These are phyloP conservation scores for Chanos chanos DNA, from an alignment of 2,797 vertebrate genomes.

Conservation along the genomic window DNA sequence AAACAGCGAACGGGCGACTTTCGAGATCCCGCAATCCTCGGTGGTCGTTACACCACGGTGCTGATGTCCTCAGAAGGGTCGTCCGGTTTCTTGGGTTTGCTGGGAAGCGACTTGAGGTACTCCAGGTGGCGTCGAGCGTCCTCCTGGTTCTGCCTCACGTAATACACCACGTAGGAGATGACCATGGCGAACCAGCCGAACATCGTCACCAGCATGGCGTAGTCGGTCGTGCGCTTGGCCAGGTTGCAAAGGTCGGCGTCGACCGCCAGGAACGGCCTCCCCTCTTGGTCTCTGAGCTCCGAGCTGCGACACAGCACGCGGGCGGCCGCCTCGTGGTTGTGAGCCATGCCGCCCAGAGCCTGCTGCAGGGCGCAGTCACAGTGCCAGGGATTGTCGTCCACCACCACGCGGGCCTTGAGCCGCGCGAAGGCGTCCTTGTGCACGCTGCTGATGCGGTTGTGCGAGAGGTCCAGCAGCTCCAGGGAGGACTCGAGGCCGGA, in stretches of 20 bases:
- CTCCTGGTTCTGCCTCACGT: slow-evolving; percentile 97
- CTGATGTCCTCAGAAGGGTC: slow-evolving; percentile 95
- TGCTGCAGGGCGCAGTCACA: slow-evolving; percentile 97
- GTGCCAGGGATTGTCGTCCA: slow-evolving; percentile 98
- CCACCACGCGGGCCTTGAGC: slow-evolving; percentile 88
- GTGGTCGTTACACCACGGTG: slow-evolving; percentile 86
- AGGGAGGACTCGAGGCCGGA: slow-evolving; percentile 89
- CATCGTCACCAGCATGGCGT: slow-evolving; percentile 99
- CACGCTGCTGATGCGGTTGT: slow-evolving; percentile 94
- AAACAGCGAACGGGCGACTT: slow-evolving; percentile 24
- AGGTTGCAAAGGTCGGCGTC: slow-evolving; percentile 94
- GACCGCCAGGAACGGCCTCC: slow-evolving; percentile 86
- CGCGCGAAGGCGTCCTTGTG: slow-evolving; percentile 94
- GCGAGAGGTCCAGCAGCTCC: slow-evolving; percentile 92
- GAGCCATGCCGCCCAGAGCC: slow-evolving; percentile 91
- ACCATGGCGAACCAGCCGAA: slow-evolving; percentile 99
- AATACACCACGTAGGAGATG: slow-evolving; percentile 97
- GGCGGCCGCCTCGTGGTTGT: slow-evolving; percentile 89
- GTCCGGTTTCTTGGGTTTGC: slow-evolving; percentile 96
- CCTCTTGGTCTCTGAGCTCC: slow-evolving; percentile 85
- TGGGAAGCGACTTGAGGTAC: slow-evolving; percentile 99
- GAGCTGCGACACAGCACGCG: slow-evolving; percentile 93
- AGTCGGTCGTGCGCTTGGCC: slow-evolving; percentile 95
- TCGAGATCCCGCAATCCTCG: neutral
- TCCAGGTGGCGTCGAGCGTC: slow-evolving; percentile 95